These are phyloP conservation scores for Musca domestica DNA, from an alignment of 1,140 invertebrate genomes.

Conservation along the genomic window DNA sequence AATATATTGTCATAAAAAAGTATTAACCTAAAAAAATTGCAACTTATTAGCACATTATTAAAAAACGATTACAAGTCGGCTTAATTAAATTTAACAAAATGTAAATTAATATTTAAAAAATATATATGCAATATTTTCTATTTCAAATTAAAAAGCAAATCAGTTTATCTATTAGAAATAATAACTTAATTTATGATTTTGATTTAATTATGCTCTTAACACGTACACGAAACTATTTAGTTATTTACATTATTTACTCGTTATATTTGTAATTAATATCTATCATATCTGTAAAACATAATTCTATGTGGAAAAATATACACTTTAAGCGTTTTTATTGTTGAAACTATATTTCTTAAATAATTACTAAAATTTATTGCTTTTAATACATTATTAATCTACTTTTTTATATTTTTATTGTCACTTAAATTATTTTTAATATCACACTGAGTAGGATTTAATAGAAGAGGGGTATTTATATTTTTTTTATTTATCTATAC, in stretches of 20 bases:
- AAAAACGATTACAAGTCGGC: background rate
- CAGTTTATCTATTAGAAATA: conserved; percentile 8
- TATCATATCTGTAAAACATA: background rate
- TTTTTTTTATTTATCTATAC: background rate
- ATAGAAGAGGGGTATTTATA: background rate
- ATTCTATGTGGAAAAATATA: background rate
- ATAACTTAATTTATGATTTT: background rate
- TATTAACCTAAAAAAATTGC: background rate
- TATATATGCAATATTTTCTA: no score
- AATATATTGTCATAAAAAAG: background rate
- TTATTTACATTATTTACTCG: background rate
- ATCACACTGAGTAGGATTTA: conserved; percentile 54
- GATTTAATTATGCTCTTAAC: conserved; percentile 9
- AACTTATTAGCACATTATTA: no score
- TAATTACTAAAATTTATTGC: background rate
- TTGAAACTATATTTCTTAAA: background rate
- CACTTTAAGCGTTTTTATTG: background rate
- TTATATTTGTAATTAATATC: background rate
- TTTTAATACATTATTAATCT: conserved; percentile 6
- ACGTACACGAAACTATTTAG: background rate
- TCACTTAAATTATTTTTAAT: conserved; percentile 44
- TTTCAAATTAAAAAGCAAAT: no score
- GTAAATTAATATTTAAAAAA: background rate
- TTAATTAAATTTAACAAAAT: background rate
- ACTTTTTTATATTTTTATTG: conserved; percentile 17